Evolutionary conservation across 2,113 vertebrate species (phyloP).

Genomic region (Hypanus sabinus): DNA sequence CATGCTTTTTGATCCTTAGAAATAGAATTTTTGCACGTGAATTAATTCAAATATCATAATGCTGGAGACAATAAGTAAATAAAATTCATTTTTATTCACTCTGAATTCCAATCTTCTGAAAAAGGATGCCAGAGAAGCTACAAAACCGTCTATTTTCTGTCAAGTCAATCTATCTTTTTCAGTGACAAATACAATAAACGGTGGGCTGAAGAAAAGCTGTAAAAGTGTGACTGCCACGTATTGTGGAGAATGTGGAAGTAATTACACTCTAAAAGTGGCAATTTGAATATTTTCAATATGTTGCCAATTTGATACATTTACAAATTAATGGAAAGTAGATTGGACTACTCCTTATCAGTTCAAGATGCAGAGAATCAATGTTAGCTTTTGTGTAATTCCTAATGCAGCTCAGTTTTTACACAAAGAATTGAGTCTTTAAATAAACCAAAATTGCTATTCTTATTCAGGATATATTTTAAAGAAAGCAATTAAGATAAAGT

Average conservation of each 20-base stretch:
- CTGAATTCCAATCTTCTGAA: neutral
- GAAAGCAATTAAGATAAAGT: conserved; percentile 23
- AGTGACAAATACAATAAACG: neutral
- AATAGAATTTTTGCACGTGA: neutral
- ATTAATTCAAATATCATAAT: neutral
- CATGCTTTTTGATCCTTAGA: neutral
- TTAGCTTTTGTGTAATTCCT: conserved; percentile 6
- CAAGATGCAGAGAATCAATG: neutral
- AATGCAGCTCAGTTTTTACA: neutral
- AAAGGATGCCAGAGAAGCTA: neutral
- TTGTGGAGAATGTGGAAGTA: conserved; percentile 35
- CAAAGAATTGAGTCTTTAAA: neutral
- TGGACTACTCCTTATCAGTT: neutral
- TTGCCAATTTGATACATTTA: neutral
- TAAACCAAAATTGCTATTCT: neutral
- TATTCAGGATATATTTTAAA: neutral
- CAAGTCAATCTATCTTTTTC: neutral
- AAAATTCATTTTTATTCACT: neutral
- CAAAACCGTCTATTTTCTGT: neutral
- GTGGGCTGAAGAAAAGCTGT: neutral
- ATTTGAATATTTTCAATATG: conserved; percentile 30
- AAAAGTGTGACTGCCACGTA: conserved; percentile 26
- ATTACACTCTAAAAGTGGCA: conserved; percentile 29
- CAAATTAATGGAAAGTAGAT: conserved; percentile 26
- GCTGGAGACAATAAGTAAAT: neutral